A percentile compares a stretch with the other conserved stretches of the same genome.
These are phyloP conservation scores for Chelonia mydas DNA, from an alignment of 2,797 vertebrate species.

Conservation along the genomic window DNA sequence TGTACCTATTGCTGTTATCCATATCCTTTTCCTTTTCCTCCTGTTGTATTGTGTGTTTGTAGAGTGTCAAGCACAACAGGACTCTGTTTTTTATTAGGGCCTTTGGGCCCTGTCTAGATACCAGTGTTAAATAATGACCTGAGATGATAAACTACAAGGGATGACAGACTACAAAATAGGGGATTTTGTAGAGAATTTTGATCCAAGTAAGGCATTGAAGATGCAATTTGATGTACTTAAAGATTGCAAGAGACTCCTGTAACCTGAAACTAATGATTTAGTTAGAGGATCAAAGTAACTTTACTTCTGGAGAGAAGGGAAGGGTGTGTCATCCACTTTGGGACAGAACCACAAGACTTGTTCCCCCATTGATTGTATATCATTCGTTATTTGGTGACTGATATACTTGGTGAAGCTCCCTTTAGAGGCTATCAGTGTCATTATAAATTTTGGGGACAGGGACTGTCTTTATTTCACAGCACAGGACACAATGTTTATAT, in stretches of 20 bases:
- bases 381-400: fast-evolving
- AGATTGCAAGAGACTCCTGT: background rate
- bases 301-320: background rate
- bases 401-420: background rate
- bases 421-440: background rate
- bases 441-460: background rate
- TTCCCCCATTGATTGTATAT: background rate
- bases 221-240: background rate
- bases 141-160: background rate
- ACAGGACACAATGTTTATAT: background rate
- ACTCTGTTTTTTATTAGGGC: background rate
- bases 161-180: background rate
- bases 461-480: background rate
- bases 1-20: background rate
- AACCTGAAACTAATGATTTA: background rate
- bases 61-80: background rate
- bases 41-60: background rate
- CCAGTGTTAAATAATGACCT: background rate
- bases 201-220: background rate
- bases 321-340: background rate
- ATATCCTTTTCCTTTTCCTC: background rate
- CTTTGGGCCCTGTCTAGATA: background rate
- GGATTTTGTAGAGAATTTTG: background rate
- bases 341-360: background rate
- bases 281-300: background rate